Evolutionary conservation across 1,140 invertebrate species (phyloP), one percentile per base, ranked within the genome.

Genomic region (Bombus affinis): DNA sequence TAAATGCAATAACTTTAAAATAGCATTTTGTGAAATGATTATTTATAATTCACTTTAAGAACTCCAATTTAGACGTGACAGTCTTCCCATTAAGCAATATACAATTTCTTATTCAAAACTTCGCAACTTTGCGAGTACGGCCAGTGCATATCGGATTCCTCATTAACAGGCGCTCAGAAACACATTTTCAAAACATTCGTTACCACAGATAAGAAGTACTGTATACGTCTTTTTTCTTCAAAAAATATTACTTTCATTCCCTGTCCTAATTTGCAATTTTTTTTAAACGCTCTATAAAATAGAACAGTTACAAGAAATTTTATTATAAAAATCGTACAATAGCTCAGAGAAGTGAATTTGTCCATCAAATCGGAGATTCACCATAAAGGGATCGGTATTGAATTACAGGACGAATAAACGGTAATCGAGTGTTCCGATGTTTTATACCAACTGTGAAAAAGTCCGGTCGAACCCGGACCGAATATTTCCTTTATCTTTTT

Each of bases 401-500:
- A 53, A 68, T 74, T 35, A 35, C 35, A 25, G 9, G n/a, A n/a
- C 2, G 25, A 32, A 59, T 53, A 62, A 81, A 73, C 70, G 47
- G 39, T 73, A 65, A 81, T 74, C 15, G 79, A 81, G n/a, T 62
- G 13, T 37, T 22, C 37, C 35, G 37, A 12, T 8, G 3, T 73
- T 42, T 59, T 12, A 35, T 22, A 37, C 22, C 32, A 2, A 5
- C 8, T 18, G 10, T 10, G 5, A 12, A 66, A n/a, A 32, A 22
- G 32, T 0, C 2, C 15, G 32, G 32, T 28, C 35, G 35, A 59
- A 39, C 28, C 12, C 2, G 39, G 1, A 66, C 42, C 73, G 35
- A 47, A 68, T 37, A 25, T 32, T 32, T 53, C 25, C 62, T 70
- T 70, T 71, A 78, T 83, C 82, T 68, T 53, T 59, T 70, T 44